These are phyloP conservation scores for Mixornis gularis DNA, from an alignment of 2,113 vertebrate genomes.

Conservation along the genomic window DNA sequence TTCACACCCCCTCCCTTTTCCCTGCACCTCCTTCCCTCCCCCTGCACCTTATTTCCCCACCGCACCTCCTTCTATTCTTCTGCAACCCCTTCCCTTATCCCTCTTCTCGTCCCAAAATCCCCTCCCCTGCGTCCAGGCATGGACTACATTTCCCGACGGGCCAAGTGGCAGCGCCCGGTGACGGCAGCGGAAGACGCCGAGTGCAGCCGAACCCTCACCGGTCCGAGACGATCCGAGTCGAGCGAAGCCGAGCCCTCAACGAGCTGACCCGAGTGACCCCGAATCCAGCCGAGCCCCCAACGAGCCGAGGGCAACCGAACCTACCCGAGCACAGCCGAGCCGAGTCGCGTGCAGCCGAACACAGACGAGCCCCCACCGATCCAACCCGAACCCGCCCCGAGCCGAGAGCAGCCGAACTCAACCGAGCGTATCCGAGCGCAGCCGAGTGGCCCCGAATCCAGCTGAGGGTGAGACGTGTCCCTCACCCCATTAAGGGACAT, in stretches of 20 bases:
- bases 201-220: rapidly evolving
- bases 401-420: neutral
- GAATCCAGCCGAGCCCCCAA: neutral
- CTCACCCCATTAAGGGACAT: neutral
- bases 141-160: conserved; percentile 13
- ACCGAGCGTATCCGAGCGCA: neutral
- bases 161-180: neutral
- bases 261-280: neutral
- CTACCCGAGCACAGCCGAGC: neutral
- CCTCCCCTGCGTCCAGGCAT: rapidly evolving
- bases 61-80: neutral
- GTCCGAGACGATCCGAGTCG: neutral
- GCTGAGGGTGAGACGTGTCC: neutral
- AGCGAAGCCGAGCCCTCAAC: rapidly evolving
- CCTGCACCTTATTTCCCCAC: neutral
- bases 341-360: no score
- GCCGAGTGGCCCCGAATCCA: neutral
- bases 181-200: neutral
- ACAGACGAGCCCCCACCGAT: neutral
- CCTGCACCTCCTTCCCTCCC: no score
- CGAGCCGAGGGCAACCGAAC: rapidly evolving
- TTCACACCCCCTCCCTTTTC: neutral
- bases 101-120: neutral
- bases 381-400: rapidly evolving
- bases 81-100: no score